phyloP scores from a whole-genome alignment of 2,888 invertebrate species.

The Philaethria dido region DNA sequence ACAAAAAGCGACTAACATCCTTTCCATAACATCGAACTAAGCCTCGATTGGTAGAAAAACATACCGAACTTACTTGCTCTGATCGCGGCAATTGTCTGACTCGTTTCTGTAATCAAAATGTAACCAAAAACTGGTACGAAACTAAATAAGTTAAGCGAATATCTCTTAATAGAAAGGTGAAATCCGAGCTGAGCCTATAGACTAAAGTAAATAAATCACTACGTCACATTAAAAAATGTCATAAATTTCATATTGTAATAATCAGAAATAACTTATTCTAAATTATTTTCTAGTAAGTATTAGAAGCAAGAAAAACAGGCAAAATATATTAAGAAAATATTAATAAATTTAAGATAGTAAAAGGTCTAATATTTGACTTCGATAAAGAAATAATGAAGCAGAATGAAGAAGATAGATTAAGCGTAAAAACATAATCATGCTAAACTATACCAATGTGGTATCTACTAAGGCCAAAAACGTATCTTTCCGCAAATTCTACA shows the following conservation, averaged over 20 bases:
- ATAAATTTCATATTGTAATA: background rate
- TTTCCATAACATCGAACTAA: slow-evolving; percentile 39
- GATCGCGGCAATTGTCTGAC: slow-evolving; percentile 45
- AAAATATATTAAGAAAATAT: background rate
- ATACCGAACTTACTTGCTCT: slow-evolving; percentile 46
- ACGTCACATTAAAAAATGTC: background rate
- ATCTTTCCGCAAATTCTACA: background rate
- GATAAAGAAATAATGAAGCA: background rate
- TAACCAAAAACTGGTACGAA: slow-evolving; percentile 47
- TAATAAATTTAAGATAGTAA: background rate
- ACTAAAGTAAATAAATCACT: slow-evolving; percentile 3
- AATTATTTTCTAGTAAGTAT: background rate
- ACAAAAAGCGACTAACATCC: slow-evolving; percentile 29
- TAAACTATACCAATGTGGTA: background rate
- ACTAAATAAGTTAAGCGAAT: slow-evolving; percentile 37
- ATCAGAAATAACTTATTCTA: background rate
- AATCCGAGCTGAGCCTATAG: slow-evolving; percentile 22
- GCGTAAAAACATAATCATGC: background rate
- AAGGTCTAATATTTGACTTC: background rate
- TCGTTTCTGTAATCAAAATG: slow-evolving; percentile 47
- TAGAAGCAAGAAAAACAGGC: background rate
- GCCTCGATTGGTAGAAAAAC: slow-evolving; percentile 39
- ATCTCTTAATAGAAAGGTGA: slow-evolving; percentile 19
- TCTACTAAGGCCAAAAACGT: background rate
- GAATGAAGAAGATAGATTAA: background rate